phyloP scores from a whole-genome alignment of 1,140 invertebrate species.

The Procambarus virginalis region DNA sequence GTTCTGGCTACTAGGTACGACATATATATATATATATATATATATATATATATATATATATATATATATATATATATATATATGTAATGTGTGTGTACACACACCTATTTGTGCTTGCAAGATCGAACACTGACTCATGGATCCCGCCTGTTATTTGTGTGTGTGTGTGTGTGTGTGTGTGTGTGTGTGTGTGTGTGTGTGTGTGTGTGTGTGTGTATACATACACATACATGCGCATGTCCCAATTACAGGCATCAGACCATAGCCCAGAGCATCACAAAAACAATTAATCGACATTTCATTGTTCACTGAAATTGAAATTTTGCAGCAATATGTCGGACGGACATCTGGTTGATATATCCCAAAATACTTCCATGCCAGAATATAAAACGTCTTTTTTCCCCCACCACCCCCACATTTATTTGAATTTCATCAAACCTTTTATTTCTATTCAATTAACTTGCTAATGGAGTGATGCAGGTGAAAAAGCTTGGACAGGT shows the following conservation, averaged over 20 bases:
- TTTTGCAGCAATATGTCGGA: background rate
- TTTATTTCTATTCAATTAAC: background rate
- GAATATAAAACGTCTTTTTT: background rate
- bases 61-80: too few relatives aligned
- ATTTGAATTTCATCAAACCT: background rate
- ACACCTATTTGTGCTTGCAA: too few relatives aligned
- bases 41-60: too few relatives aligned
- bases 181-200: too few relatives aligned
- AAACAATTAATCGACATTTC: background rate
- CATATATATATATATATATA: too few relatives aligned
- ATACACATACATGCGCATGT: background rate
- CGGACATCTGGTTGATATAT: background rate
- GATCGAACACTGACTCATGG: too few relatives aligned
- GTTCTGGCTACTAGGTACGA: too few relatives aligned
- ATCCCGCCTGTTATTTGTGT: too few relatives aligned
- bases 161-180: too few relatives aligned
- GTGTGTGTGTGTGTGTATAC: background rate
- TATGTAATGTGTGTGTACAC: too few relatives aligned
- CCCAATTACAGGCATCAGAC: too few relatives aligned
- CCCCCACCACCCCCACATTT: background rate
- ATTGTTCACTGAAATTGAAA: constrained; percentile 1
- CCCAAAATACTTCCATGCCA: background rate
- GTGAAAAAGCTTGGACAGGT: too few relatives aligned
- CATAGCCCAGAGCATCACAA: background rate
- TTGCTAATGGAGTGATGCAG: background rate